phyloP scores from a whole-genome alignment of 2,888 invertebrate genomes.

The Carterocephalus palaemon region DNA sequence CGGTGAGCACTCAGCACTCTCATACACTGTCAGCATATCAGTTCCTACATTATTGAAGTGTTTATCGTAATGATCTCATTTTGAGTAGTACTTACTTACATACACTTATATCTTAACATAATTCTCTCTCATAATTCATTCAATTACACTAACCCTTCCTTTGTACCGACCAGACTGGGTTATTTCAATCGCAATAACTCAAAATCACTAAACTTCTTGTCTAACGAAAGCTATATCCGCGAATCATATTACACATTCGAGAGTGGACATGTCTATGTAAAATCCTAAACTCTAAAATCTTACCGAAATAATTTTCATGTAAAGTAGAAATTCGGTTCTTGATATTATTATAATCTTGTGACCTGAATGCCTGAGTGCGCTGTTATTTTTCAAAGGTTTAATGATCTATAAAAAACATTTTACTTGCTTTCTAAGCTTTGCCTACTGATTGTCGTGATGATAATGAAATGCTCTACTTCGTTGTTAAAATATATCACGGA shows the following conservation, averaged over 20 bases:
- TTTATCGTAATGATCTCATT: no score
- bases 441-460: conserved; percentile 21
- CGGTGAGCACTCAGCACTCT: conserved; percentile 71
- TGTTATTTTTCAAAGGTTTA: conserved; percentile 46
- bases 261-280: conserved; percentile 6
- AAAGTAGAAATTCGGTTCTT: conserved; percentile 14
- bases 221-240: conserved; percentile 8
- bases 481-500: conserved; percentile 16
- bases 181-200: no score
- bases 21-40: neutral
- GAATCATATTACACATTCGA: neutral
- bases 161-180: no score
- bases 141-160: no score
- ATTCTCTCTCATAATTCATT: no score
- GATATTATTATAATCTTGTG: conserved; percentile 40
- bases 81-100: no score
- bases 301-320: conserved; percentile 12
- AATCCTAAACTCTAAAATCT: conserved; percentile 10
- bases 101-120: no score
- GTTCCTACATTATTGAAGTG: neutral
- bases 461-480: conserved; percentile 16
- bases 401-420: conserved; percentile 31
- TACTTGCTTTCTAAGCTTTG: conserved; percentile 26
- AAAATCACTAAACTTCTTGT: no score
- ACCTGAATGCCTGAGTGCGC: conserved; percentile 47